These are phyloP conservation scores for Takifugu flavidus DNA, from an alignment of 2,113 vertebrate species.

Conservation along the genomic window DNA sequence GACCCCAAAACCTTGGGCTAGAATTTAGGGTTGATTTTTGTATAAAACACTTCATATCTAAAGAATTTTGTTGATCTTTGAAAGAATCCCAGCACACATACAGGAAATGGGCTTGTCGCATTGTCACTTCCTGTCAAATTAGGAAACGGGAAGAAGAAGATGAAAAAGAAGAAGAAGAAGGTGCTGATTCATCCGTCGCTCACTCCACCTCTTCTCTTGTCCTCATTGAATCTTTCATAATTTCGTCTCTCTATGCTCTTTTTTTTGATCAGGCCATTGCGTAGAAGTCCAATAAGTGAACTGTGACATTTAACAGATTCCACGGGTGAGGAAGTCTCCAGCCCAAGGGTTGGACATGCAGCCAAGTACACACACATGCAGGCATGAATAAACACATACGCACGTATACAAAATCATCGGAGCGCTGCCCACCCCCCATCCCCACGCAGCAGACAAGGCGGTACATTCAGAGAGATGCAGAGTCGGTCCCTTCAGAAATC, in stretches of 20 bases:
- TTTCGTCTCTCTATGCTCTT: constrained; percentile 26
- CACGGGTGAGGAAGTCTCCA: constrained; percentile 65
- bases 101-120: constrained; percentile 32
- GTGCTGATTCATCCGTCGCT: constrained; percentile 40
- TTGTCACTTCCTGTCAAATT: constrained; percentile 50
- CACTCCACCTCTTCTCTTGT: constrained; percentile 27
- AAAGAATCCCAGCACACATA: constrained; percentile 4
- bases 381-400: background rate
- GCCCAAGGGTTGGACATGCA: constrained; percentile 71
- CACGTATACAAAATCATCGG: constrained; percentile 13
- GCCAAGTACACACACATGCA: constrained; percentile 2
- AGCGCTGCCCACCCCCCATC: constrained; percentile 24
- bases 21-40: constrained; percentile 22
- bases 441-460: constrained; percentile 68
- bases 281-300: constrained; percentile 29
- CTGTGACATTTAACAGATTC: constrained; percentile 23
- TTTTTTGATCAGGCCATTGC: constrained; percentile 13
- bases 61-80: background rate
- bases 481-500: constrained; percentile 68
- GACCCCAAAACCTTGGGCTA: constrained; percentile 63
- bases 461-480: constrained; percentile 62
- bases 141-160: constrained; percentile 32
- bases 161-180: background rate
- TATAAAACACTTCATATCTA: background rate
- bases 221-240: background rate